These are phyloP conservation scores for Pyralis farinalis DNA, from an alignment of 2,888 invertebrate genomes.

Conservation along the genomic window DNA sequence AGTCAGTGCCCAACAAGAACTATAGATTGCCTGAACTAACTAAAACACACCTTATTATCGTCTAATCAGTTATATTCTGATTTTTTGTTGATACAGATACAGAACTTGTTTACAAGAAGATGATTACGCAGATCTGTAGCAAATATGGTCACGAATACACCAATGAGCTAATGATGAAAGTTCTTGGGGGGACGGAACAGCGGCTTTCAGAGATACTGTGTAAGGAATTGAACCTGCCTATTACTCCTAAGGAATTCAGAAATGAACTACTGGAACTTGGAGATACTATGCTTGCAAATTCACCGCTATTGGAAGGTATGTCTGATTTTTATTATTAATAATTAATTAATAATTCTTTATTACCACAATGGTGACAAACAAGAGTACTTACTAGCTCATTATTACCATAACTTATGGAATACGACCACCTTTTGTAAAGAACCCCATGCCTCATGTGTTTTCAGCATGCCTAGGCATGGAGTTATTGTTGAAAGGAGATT, in stretches of 20 bases:
- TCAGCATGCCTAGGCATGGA: no score
- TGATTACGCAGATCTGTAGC: conserved; percentile 85
- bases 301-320: conserved; percentile 86
- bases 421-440: no score
- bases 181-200: conserved; percentile 88
- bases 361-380: no score
- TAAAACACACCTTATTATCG: no score
- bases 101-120: conserved; percentile 88
- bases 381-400: no score
- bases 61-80: conserved; percentile 2
- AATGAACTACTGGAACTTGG: conserved; percentile 81
- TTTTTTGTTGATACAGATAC: conserved; percentile 83
- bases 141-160: conserved; percentile 89
- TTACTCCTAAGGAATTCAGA: conserved; percentile 84
- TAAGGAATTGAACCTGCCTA: conserved; percentile 84
- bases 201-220: conserved; percentile 86
- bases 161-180: conserved; percentile 87
- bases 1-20: no score
- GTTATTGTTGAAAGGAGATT: no score
- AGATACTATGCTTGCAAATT: conserved; percentile 80
- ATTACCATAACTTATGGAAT: no score
- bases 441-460: no score
- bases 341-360: no score
- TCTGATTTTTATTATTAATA: conserved; percentile 7
- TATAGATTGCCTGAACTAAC: no score